Evolutionary conservation across 2,797 vertebrate species (phyloP).

Genomic region (Acipenser ruthenus): DNA sequence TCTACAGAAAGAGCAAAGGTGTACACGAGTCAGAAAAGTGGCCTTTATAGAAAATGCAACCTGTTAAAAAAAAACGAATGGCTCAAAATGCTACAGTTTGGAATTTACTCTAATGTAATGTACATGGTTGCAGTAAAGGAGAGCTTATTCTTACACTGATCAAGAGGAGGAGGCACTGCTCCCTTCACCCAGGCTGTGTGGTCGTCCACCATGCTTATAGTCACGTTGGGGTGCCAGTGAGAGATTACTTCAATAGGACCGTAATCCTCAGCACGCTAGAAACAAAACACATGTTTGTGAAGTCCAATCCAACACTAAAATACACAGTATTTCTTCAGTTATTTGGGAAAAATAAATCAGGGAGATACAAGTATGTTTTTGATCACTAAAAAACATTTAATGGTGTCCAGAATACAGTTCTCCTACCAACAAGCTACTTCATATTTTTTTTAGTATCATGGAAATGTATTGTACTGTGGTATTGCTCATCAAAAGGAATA

Average conservation of each 20-base stretch:
- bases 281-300: constrained; percentile 5
- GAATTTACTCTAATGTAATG: not conserved
- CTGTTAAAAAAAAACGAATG: not conserved
- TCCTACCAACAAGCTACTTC: no score
- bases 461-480: no score
- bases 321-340: no score
- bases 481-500: no score
- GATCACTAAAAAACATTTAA: no score
- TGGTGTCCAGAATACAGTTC: no score
- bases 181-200: constrained; percentile 96
- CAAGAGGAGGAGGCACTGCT: constrained; percentile 84
- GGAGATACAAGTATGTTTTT: not conserved
- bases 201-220: constrained; percentile 95
- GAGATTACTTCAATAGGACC: constrained; percentile 92
- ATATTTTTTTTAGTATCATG: no score
- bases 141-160: constrained; percentile 71
- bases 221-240: constrained; percentile 95
- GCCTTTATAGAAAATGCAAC: not conserved
- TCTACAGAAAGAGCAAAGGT: constrained; percentile 48
- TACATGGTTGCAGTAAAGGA: not conserved
- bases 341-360: no score
- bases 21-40: not conserved
- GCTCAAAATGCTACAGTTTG: not conserved
- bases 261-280: constrained; percentile 83
- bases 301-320: no score